Evolutionary conservation across 1,140 invertebrate genomes (phyloP).

Genomic region (Sinonovacula constricta): DNA sequence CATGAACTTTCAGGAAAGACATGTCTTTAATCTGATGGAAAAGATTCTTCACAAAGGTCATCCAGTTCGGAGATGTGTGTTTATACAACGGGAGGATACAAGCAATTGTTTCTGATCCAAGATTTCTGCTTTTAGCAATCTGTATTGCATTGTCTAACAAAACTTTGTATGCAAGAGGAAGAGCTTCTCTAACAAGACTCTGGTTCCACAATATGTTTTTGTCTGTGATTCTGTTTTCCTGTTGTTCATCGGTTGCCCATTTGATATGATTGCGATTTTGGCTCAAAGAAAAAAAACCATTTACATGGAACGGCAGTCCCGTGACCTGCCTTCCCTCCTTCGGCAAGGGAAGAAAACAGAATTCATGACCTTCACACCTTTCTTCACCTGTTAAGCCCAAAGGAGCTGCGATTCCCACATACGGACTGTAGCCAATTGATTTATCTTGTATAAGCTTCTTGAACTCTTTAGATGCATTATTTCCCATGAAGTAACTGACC

Average conservation of each 20-base stretch:
- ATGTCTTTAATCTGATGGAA: background rate
- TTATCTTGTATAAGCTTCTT: slow-evolving; percentile 50
- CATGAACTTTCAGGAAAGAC: background rate
- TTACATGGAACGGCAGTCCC: slow-evolving; percentile 73
- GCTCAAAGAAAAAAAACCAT: slow-evolving; percentile 72
- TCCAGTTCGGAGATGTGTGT: slow-evolving; percentile 16
- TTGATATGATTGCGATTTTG: slow-evolving; percentile 72
- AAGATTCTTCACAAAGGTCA: background rate
- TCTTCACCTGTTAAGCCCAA: slow-evolving; percentile 1
- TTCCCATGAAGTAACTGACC: slow-evolving; percentile 50
- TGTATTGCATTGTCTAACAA: background rate
- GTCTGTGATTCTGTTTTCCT: slow-evolving; percentile 50
- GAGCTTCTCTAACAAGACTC: slow-evolving; percentile 62
- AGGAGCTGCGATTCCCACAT: slow-evolving; percentile 66
- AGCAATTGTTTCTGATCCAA: background rate
- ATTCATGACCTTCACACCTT: slow-evolving; percentile 65
- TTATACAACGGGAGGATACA: slow-evolving; percentile 17
- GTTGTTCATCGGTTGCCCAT: slow-evolving; percentile 63
- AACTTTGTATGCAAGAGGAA: slow-evolving; percentile 56
- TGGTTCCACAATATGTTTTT: slow-evolving; percentile 69
- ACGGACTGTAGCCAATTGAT: slow-evolving; percentile 61
- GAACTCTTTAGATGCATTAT: slow-evolving; percentile 40
- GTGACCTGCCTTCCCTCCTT: slow-evolving; percentile 58
- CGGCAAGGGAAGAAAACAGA: slow-evolving; percentile 74
- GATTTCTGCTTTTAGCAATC: background rate